phyloP scores from a whole-genome alignment of 1,140 invertebrate genomes.

The Eubasilissa regina region DNA sequence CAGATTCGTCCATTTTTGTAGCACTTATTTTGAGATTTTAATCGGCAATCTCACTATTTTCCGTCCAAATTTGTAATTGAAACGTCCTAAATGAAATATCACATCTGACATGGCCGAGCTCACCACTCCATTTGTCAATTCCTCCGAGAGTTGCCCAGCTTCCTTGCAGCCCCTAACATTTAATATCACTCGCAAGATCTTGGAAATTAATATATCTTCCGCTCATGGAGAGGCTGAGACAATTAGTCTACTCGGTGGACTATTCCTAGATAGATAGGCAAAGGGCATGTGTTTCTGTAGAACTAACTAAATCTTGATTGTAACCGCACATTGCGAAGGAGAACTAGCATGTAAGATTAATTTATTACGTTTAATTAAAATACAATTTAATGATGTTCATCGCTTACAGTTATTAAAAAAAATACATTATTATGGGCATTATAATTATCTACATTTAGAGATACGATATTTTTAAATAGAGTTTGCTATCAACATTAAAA shows the following conservation, averaged over 20 bases:
- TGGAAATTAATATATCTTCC: conserved; percentile 32
- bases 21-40: too few relatives aligned
- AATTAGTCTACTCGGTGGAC: conserved; percentile 26
- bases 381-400: too few relatives aligned
- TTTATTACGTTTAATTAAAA: too few relatives aligned
- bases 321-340: too few relatives aligned
- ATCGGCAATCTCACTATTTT: too few relatives aligned
- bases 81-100: conserved; percentile 11
- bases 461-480: too few relatives aligned
- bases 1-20: too few relatives aligned
- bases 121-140: conserved; percentile 37
- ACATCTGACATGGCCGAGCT: conserved; percentile 6
- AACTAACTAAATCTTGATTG: neutral
- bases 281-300: neutral
- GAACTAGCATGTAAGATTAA: too few relatives aligned
- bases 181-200: conserved; percentile 28
- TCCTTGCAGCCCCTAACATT: conserved; percentile 22
- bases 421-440: too few relatives aligned
- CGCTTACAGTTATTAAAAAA: too few relatives aligned
- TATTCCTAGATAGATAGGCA: conserved; percentile 4
- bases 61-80: neutral
- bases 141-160: neutral
- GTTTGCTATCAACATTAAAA: too few relatives aligned
- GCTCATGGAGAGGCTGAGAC: neutral
- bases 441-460: too few relatives aligned